Base-by-base conservation (phyloP, 2,113 vertebrate genomes). In the Oreotrochilus melanogaster region DNA sequence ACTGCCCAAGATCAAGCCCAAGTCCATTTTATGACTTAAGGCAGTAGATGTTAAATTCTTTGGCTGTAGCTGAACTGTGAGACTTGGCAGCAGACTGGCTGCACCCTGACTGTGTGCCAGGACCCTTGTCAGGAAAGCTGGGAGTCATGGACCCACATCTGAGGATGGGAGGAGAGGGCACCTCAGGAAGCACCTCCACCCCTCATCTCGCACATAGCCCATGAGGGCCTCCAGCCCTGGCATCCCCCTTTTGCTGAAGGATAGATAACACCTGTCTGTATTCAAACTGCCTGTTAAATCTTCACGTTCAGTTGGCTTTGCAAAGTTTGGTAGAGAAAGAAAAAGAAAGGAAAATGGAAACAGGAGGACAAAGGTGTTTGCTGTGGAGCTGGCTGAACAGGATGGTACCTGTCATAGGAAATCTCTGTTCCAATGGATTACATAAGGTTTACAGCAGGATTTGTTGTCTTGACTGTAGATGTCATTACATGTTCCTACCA, bases 341-440 rank as follows among this genome's bases (percentile, higher is more conserved):
- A 45, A 10, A 39, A 54, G 23, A 60, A 70, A 64, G 22, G 27
- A 24, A 50, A 30, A 67, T 16, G 50, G 43, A 35, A 90, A 28
- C 6, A 51, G 23, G n/a, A 70, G 18, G 16, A n/a, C 22, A 25
- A 3, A 39, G 53, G 11, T 47, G 7, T 42, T 35, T 23, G 28
- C 1, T 6, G 30, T 37, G 79, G 37, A 66, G 33, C 10, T 83
- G 67, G 16, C 23, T 74, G 48, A 71, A 14, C 21, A 31, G 28
- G 28, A 13, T 9, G 10, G 23, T 31, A 30, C 11, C 18, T 0
- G 0, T 19, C 47, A 18, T 1, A 37, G 35, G 57, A 75, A 48
- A 53, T 13, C 23, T 86, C 19, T 48, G 43, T 27, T 28, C 42
- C 35, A 24, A 10, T 3, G 16, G 21, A 10, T 60, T 56, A 11